phyloP scores from a whole-genome alignment of 2,797 vertebrate species.

The Phrynocephalus forsythii region DNA sequence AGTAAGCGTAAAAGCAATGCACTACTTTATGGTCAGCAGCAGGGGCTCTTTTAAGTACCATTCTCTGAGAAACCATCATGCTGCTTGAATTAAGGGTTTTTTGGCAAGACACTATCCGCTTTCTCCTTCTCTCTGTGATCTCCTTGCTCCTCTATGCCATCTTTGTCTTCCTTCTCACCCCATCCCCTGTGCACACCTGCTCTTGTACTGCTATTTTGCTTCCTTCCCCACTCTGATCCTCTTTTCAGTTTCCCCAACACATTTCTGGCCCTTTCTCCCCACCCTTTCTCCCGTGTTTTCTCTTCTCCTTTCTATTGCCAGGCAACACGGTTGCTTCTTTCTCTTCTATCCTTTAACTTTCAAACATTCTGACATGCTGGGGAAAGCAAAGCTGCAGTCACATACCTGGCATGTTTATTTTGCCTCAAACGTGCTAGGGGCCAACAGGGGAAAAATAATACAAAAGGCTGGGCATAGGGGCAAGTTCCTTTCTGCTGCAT shows the following conservation, averaged over 20 bases:
- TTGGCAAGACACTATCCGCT: too few relatives aligned
- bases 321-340: neutral
- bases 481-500: neutral
- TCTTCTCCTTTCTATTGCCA: neutral
- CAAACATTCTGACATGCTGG: neutral
- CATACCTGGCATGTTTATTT: neutral
- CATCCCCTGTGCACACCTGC: neutral
- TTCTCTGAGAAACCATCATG: too few relatives aligned
- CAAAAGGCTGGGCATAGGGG: neutral
- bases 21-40: too few relatives aligned
- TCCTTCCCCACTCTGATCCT: neutral
- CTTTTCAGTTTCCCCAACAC: neutral
- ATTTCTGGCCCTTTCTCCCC: fast-evolving
- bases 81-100: too few relatives aligned
- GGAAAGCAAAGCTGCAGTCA: too few relatives aligned
- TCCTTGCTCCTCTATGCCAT: neutral
- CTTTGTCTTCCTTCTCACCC: neutral
- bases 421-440: neutral
- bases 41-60: too few relatives aligned
- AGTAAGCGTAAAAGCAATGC: too few relatives aligned
- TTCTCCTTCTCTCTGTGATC: too few relatives aligned
- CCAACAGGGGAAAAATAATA: neutral
- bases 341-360: neutral
- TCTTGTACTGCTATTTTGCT: neutral
- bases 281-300: neutral